Evolutionary conservation across 2,888 invertebrate species (phyloP).

Genomic region (Hypsopygia costalis): DNA sequence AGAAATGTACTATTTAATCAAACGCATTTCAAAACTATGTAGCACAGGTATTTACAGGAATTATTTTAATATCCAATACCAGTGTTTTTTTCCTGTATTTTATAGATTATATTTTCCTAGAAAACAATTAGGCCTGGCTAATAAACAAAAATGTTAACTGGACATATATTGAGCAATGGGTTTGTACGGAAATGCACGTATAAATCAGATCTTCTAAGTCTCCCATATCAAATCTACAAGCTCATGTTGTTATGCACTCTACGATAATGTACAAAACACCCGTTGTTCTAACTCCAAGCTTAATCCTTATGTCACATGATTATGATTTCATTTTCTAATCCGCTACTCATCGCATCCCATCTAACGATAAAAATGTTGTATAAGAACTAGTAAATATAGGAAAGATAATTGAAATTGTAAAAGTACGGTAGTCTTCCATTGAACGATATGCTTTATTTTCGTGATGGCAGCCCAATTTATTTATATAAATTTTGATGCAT

Average conservation of each 20-base stretch:
- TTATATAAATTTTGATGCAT: conserved; percentile 36
- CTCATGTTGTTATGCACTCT: conserved; percentile 59
- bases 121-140: background rate
- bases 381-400: conserved; percentile 76
- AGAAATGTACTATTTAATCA: background rate
- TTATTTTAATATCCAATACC: background rate
- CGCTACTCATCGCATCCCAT: conserved; percentile 43
- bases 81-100: background rate
- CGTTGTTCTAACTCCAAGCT: conserved; percentile 43
- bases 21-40: background rate
- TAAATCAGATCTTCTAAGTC: conserved; percentile 22
- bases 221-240: conserved; percentile 70
- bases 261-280: conserved; percentile 52
- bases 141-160: conserved; percentile 6
- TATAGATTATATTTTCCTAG: background rate
- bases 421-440: conserved; percentile 74
- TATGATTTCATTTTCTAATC: conserved; percentile 51
- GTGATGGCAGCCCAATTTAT: conserved; percentile 65
- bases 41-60: background rate
- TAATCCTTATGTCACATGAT: conserved; percentile 48
- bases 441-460: conserved; percentile 79
- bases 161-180: conserved; percentile 25
- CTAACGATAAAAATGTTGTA: conserved; percentile 69
- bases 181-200: conserved; percentile 9
- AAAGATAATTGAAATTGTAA: conserved; percentile 75